Evolutionary conservation across 2,113 vertebrate species (phyloP).

Genomic region (Mirza zaza): DNA sequence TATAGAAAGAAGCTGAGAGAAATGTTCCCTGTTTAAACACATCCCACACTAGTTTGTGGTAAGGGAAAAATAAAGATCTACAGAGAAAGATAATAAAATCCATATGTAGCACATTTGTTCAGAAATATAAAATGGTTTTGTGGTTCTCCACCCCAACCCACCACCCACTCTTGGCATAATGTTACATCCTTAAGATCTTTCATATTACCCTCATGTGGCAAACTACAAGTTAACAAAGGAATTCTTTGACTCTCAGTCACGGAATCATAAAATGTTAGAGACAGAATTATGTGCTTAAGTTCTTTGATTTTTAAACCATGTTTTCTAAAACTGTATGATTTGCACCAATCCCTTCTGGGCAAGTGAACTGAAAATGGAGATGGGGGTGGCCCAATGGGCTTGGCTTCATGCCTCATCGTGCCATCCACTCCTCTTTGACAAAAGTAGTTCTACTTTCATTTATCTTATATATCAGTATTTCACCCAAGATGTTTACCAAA

Average conservation of each 20-base stretch:
- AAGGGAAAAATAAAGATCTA: not conserved
- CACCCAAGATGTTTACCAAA: not conserved
- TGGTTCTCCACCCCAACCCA: not conserved
- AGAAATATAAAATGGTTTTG: slow-evolving; percentile 33
- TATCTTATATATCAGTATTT: not conserved
- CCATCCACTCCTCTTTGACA: not conserved
- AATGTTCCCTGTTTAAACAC: slow-evolving; percentile 35
- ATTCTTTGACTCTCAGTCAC: not conserved
- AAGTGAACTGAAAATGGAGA: not conserved
- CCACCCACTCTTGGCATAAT: not conserved
- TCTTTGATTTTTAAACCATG: not conserved
- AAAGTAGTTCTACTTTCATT: not conserved
- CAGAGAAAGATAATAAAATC: slow-evolving; percentile 15
- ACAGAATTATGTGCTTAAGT: not conserved
- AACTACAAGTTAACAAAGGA: not conserved
- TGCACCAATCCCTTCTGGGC: not conserved
- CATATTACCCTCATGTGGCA: not conserved
- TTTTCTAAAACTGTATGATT: not conserved
- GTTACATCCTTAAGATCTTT: not conserved
- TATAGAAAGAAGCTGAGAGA: slow-evolving; percentile 26
- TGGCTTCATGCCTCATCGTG: not conserved
- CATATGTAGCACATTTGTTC: not conserved
- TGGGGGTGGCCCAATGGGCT: not conserved
- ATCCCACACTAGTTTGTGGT: not conserved
- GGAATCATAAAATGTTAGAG: not conserved